Conservation (phyloP, 2,113 vertebrate genomes). For the Hepsetus odoe region DNA sequence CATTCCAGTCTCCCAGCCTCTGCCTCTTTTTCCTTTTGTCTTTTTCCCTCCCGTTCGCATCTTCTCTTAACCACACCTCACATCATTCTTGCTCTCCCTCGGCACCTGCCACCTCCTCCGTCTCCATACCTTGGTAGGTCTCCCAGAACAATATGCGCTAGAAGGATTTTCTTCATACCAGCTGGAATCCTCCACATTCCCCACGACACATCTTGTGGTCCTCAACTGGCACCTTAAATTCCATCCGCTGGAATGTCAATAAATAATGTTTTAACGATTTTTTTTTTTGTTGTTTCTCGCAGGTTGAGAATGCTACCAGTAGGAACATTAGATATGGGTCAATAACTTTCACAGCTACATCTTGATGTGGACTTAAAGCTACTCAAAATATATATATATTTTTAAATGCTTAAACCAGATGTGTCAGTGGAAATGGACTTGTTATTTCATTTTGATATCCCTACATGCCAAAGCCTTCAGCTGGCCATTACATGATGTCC, state of each 20-base stretch:
- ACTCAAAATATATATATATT: conserved; percentile 3
- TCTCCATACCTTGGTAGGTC: conserved; percentile 30
- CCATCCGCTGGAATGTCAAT: conserved; percentile 8
- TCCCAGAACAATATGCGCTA: conserved; percentile 43
- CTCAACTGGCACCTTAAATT: conserved; percentile 13
- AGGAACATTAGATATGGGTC: not conserved
- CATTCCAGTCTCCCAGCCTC: conserved; percentile 22
- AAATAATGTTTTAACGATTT: conserved; percentile 25
- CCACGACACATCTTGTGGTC: not conserved
- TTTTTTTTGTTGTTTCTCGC: conserved; percentile 12
- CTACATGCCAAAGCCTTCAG: not conserved
- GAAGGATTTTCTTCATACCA: conserved; percentile 31
- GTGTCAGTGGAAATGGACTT: not conserved
- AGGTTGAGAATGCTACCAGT: not conserved
- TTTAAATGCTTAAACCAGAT: conserved; percentile 5
- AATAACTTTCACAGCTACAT: not conserved
- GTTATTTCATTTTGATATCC: not conserved
- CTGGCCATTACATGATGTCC: not conserved
- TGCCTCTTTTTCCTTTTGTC: conserved; percentile 3
- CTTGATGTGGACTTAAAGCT: not conserved
- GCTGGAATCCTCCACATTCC: conserved; percentile 25
- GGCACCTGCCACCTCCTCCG: conserved; percentile 35
- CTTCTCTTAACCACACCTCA: conserved; percentile 35
- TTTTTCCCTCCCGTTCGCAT: not conserved
- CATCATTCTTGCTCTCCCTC: conserved; percentile 35